Percentiles rank a stretch among this genome's conserved stretches.
Evolutionary conservation across 2,113 vertebrate species (phyloP).

Genomic region (Silurus meridionalis): DNA sequence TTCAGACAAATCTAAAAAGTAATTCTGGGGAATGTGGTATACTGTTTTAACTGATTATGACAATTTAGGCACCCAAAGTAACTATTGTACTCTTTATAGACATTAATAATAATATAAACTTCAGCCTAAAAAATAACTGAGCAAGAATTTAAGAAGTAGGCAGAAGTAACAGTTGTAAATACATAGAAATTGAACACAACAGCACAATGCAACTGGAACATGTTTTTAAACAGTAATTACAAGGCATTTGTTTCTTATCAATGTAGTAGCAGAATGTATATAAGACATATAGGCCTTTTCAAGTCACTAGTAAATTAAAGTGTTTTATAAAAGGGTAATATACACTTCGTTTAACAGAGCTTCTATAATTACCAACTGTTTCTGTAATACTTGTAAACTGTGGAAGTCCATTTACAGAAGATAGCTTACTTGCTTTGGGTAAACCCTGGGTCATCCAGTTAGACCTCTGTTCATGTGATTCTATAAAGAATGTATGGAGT

Average conservation of each 20-base stretch:
- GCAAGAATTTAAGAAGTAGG: no score
- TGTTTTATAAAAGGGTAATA: conserved; percentile 12
- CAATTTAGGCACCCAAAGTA: background rate
- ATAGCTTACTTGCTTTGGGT: background rate
- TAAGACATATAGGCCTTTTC: conserved; percentile 25
- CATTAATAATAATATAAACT: background rate
- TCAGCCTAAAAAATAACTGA: background rate
- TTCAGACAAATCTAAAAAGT: background rate
- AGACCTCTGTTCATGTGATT: background rate
- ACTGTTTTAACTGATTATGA: background rate
- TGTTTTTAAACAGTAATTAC: conserved; percentile 63
- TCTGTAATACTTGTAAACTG: background rate
- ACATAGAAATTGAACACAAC: conserved; percentile 43
- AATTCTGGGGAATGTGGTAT: background rate
- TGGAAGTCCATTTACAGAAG: background rate
- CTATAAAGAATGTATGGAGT: background rate
- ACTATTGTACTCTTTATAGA: background rate
- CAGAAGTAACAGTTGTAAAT: conserved; percentile 35
- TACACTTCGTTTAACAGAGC: conserved; percentile 6
- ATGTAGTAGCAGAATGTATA: conserved; percentile 43
- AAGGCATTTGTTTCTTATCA: conserved; percentile 44
- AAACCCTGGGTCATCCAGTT: background rate
- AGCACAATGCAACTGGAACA: conserved; percentile 46
- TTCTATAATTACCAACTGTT: conserved; percentile 17
- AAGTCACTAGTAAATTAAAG: conserved; percentile 32